phyloP scores from a whole-genome alignment of 2,888 invertebrate species.

The Acheta domesticus region DNA sequence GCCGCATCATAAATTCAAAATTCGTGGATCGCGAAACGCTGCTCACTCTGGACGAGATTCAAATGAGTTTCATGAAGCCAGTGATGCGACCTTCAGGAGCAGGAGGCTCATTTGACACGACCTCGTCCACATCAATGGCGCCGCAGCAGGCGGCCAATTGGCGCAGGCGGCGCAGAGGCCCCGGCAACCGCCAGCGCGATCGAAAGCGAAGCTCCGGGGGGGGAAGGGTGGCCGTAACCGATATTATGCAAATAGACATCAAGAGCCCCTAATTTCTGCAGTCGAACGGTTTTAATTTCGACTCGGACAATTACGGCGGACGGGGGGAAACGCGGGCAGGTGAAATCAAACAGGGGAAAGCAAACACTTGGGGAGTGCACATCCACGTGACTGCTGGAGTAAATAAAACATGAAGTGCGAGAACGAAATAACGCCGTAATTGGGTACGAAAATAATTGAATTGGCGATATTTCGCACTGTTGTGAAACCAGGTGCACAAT shows the following conservation, averaged over 20 bases:
- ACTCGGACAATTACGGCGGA: background rate
- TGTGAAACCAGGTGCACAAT: no score
- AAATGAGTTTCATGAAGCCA: no score
- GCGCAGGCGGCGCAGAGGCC: no score
- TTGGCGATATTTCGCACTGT: background rate
- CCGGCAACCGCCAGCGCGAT: no score
- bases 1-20: no score
- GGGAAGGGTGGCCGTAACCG: background rate
- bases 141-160: no score
- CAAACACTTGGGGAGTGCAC: background rate
- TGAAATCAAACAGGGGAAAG: background rate
- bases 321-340: background rate
- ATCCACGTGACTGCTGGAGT: background rate
- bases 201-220: no score
- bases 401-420: background rate
- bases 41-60: no score
- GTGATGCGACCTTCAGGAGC: no score
- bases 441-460: background rate
- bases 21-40: no score
- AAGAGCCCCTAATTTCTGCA: background rate
- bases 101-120: no score
- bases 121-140: no score
- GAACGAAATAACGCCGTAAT: background rate
- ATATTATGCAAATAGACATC: constrained; percentile 5
- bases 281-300: background rate